Base-by-base conservation (phyloP, 1,140 invertebrate genomes). In the Ericerus pela region DNA sequence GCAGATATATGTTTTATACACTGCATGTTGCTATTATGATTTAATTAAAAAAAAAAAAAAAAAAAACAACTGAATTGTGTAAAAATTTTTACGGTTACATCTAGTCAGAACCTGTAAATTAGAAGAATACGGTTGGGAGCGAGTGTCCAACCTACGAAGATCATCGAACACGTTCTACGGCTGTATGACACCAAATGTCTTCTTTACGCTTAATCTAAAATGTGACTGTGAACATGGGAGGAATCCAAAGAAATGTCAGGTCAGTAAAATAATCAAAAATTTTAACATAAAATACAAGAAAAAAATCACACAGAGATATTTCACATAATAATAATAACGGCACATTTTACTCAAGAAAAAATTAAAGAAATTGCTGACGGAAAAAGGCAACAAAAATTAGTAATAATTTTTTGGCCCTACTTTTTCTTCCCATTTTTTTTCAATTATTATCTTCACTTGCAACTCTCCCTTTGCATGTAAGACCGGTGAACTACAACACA, bases 221-320 rank as follows among this genome's bases (percentile, higher is more conserved):
- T n/a, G 14, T 2, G 22, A 47, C 41, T 47, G 41, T 14, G 16
- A 47, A 47, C 41, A 47, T 47, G 10, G 18, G 41, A 47, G 41
- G 41, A 47, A 47, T 47, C 41, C 41, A 47, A 47, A 47, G 41
- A 47, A 47, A 47, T 47, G 10, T 47, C 16, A 47, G 41, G 41
- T 47, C 41, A 47, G 41, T 47, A 47, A 47, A 47, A 47, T 47
- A 47, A 24, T 41, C 20, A 24, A 47, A 47, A 22, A 24, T 22
- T 47, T 24, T 14, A 8, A 47, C 41, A 47, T 24, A 47, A 47
- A 47, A 47, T 47, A 47, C 22, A 16, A 47, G 20, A 47, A 22
- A 47, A 24, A 2, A 47, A 47, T n/a, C n/a, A n/a, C n/a, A n/a
- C n/a, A n/a, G n/a, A n/a, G n/a, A n/a, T n/a, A n/a, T n/a, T n/a